phyloP scores from a whole-genome alignment of 2,113 vertebrate genomes.

The Phoenicopterus ruber region DNA sequence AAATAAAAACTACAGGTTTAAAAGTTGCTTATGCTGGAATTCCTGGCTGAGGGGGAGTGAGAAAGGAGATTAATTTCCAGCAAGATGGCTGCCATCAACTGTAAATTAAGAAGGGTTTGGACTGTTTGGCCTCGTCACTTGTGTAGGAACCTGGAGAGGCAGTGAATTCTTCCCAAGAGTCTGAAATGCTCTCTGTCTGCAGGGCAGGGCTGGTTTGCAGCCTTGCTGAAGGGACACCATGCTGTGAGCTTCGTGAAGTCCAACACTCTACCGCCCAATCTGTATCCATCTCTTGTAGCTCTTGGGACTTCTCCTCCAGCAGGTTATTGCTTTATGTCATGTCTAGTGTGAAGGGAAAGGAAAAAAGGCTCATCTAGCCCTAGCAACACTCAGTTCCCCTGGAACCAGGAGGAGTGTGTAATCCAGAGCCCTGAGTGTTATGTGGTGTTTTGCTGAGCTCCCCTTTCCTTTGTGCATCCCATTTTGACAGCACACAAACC shows the following conservation, averaged over 20 bases:
- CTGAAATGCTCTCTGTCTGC: neutral
- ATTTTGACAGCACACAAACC: neutral
- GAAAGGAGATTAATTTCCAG: neutral
- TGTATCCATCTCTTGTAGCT: neutral
- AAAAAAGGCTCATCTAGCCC: neutral
- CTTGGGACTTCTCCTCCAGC: neutral
- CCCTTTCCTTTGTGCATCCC: neutral
- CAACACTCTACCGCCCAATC: accelerated
- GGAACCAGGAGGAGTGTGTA: neutral
- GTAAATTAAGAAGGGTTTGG: neutral
- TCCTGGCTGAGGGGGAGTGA: neutral
- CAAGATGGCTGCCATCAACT: neutral
- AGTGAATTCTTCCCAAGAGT: neutral
- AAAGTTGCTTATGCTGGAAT: neutral
- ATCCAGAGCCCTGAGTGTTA: neutral
- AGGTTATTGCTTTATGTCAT: accelerated
- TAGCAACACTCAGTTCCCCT: neutral
- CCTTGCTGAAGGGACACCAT: too few species aligned
- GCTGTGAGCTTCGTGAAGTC: neutral
- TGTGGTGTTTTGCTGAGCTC: neutral
- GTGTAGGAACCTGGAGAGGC: neutral
- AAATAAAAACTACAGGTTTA: neutral
- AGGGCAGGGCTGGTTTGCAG: neutral
- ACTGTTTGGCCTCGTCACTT: accelerated
- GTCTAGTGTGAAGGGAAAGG: neutral